Evolutionary conservation across 2,113 vertebrate species (phyloP).

Genomic region (Microtus oregoni): DNA sequence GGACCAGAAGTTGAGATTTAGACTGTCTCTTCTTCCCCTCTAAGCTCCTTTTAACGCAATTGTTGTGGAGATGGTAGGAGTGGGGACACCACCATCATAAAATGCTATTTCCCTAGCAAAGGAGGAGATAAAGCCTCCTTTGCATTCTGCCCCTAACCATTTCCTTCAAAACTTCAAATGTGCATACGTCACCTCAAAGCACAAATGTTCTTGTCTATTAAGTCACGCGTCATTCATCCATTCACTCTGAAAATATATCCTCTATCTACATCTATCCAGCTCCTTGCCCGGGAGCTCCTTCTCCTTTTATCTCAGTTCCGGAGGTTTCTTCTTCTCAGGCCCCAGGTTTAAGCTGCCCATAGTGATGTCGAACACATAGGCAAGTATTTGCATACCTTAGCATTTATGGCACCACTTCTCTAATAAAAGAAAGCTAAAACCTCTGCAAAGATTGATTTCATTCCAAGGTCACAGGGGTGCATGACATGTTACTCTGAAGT

Average conservation of each 20-base stretch:
- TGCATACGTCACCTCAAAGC: slow-evolving; percentile 17
- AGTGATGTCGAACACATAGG: neutral
- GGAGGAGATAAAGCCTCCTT: neutral
- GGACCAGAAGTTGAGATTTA: neutral
- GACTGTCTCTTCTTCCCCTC: neutral
- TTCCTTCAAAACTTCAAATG: slow-evolving; percentile 31
- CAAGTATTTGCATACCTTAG: neutral
- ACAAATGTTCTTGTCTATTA: slow-evolving; percentile 16
- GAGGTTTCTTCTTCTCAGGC: neutral
- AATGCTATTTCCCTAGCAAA: neutral
- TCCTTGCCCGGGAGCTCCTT: neutral
- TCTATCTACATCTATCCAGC: neutral
- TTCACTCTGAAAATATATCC: neutral
- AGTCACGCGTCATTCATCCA: neutral
- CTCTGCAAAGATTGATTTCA: neutral
- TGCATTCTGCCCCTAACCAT: neutral
- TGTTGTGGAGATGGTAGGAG: neutral
- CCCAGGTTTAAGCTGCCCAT: neutral
- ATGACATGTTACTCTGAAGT: neutral
- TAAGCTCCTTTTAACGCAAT: neutral
- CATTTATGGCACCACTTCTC: neutral
- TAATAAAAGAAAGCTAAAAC: slow-evolving; percentile 16
- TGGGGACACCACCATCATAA: neutral
- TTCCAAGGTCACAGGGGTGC: neutral
- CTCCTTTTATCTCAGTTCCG: neutral